Base-by-base conservation (phyloP, 2,888 invertebrate species). In the Dasypogon diadema region DNA sequence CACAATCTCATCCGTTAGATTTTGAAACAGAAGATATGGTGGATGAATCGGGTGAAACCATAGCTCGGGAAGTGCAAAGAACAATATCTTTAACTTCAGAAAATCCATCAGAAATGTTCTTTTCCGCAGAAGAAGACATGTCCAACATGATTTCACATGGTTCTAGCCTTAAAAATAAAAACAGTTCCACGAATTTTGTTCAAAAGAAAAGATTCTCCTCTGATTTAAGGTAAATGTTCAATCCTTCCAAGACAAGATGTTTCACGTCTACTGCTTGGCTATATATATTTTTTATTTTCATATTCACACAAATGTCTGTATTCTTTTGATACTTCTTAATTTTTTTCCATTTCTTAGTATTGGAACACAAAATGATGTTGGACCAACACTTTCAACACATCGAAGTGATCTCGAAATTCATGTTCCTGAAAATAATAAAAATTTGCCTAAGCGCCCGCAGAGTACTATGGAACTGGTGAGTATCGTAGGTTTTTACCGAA, bases 81-180 rank as follows among this genome's bases (percentile, higher is more conserved):
- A 95, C 96, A 0, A 92, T 93, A 82, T 96, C 95, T 0, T 91
- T 96, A 83, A 94, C 94, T 1, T 95, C 95, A 77, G 95, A 96
- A 84, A 96, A 96, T 84, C 95, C 94, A 81, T 95, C 95, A 0
- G 97, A 97, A 85, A 92, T 93, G 70, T 97, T 96, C 86, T 97
- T 95, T 84, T 97, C 97, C 0, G 97, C 97, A 0, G 96, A 97
- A 82, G 97, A 97, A 86, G 97, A 96, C 80, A 89, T 93, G 60
- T 84, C 85, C 0, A 85, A 85, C 80, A 83, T 84, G 2, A 78
- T 85, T 79, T 83, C 84, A 2, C 85, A 84, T 77, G 80, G 85
- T 16, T 84, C 85, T 16, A 79, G 78, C 51, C 76, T 78, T 30
- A 78, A 72, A 65, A 77, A 75, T 51, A 76, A 76, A n/a, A 70